phyloP scores from a whole-genome alignment of 2,888 invertebrate genomes.

The Phengaris alcon region DNA sequence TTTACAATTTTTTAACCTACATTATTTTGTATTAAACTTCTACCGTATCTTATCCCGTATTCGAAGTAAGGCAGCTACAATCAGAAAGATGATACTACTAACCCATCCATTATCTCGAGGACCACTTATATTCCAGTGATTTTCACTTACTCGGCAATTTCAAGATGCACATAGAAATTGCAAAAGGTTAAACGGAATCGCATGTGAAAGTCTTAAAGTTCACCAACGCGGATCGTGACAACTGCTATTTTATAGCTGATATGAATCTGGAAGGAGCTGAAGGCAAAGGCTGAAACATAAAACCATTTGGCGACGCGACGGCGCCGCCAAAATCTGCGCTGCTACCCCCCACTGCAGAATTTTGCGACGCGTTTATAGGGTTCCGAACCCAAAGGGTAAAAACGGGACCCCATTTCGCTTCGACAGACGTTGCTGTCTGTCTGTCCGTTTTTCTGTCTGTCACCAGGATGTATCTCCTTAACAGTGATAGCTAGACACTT shows the following conservation, averaged over 20 bases:
- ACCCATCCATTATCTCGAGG: background rate
- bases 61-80: background rate
- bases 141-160: conserved; percentile 31
- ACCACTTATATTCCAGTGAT: conserved; percentile 9
- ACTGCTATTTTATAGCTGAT: conserved; percentile 35
- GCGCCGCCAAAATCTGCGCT: no score
- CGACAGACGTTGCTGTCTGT: no score
- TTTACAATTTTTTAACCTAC: no score
- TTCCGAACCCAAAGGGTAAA: no score
- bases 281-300: background rate
- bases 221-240: conserved; percentile 43
- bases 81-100: background rate
- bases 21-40: no score
- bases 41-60: background rate
- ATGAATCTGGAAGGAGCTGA: conserved; percentile 28
- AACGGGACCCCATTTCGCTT: no score
- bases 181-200: conserved; percentile 43
- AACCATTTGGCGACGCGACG: background rate
- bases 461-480: no score
- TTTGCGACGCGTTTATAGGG: no score
- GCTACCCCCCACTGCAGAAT: no score
- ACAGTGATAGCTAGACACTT: no score
- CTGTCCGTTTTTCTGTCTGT: no score
- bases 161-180: conserved; percentile 28
- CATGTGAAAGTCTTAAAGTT: conserved; percentile 43